Conservation (phyloP, 2,888 invertebrate species). For the Scaptomyza tumidula region DNA sequence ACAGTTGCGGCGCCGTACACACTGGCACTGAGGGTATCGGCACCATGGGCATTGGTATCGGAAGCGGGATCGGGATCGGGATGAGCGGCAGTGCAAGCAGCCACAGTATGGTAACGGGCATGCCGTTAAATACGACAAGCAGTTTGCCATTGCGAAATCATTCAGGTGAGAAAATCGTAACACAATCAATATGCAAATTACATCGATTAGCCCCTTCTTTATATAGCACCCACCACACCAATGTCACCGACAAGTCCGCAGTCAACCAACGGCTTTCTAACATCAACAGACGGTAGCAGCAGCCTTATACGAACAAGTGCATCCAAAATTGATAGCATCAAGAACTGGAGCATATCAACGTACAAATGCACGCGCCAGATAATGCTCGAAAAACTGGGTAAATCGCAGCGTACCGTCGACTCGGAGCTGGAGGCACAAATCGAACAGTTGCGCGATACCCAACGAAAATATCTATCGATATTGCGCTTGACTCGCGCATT, state of each 20-base stretch:
- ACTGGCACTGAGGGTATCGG: conserved; percentile 88
- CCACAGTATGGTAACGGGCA: conserved; percentile 80
- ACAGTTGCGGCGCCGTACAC: conserved; percentile 90
- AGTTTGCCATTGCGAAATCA: conserved; percentile 90
- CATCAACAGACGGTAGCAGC: conserved; percentile 71
- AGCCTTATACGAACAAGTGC: conserved; percentile 83
- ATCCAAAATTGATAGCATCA: conserved; percentile 95
- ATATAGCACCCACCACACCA: conserved; percentile 85
- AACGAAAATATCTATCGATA: conserved; percentile 95
- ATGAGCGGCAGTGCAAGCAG: conserved; percentile 60
- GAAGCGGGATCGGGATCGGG: conserved; percentile 46
- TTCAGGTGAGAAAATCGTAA: conserved; percentile 85
- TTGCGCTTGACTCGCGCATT: conserved; percentile 93
- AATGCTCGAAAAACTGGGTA: conserved; percentile 97
- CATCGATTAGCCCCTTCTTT: background rate
- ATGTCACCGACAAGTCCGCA: conserved; percentile 84
- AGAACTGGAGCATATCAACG: conserved; percentile 98
- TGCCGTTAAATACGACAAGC: conserved; percentile 87
- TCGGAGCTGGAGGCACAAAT: conserved; percentile 97
- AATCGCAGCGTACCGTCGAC: conserved; percentile 95
- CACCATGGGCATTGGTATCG: conserved; percentile 37
- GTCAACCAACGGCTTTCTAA: conserved; percentile 61
- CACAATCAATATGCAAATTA: conserved; percentile 1
- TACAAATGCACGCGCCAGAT: conserved; percentile 99
- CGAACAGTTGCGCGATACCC: conserved; percentile 95